phyloP scores from a whole-genome alignment of 2,888 invertebrate species.

The Drosophila mayaguana region DNA sequence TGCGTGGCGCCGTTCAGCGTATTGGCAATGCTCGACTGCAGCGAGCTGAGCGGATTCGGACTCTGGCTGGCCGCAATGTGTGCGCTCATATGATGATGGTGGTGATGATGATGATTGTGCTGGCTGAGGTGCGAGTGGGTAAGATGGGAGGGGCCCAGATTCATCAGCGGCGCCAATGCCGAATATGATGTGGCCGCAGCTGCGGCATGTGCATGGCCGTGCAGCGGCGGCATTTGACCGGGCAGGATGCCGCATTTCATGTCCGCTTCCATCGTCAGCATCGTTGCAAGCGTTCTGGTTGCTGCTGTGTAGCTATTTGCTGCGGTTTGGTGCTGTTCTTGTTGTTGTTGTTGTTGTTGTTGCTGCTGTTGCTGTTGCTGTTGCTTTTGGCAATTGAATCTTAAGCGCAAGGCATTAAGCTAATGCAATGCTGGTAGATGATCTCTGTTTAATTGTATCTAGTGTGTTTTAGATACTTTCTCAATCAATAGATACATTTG shows the following conservation, averaged over 20 bases:
- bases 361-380: slow-evolving; percentile 11
- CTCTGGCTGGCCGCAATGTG: slow-evolving; percentile 82
- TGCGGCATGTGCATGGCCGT: slow-evolving; percentile 86
- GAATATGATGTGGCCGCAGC: slow-evolving; percentile 87
- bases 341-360: slow-evolving; percentile 7
- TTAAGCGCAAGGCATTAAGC: neutral
- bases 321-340: neutral
- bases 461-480: slow-evolving; percentile 1
- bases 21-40: slow-evolving; percentile 84
- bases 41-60: slow-evolving; percentile 82
- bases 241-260: slow-evolving; percentile 95
- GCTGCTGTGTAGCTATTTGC: neutral
- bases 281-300: slow-evolving; percentile 74
- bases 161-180: slow-evolving; percentile 90
- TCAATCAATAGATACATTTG: slow-evolving; percentile 16
- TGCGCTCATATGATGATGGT: slow-evolving; percentile 85
- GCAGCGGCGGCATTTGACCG: slow-evolving; percentile 94
- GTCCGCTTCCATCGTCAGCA: slow-evolving; percentile 97
- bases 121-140: slow-evolving; percentile 88
- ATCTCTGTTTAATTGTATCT: neutral
- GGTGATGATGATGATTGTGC: slow-evolving; percentile 87
- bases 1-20: slow-evolving; percentile 72
- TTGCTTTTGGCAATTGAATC: no score
- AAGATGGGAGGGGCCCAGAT: slow-evolving; percentile 88
- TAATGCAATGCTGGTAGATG: neutral